Evolutionary conservation across 2,113 vertebrate genomes (phyloP), one percentile per base, ranked within the genome.

Genomic region (Brachirus orientalis): DNA sequence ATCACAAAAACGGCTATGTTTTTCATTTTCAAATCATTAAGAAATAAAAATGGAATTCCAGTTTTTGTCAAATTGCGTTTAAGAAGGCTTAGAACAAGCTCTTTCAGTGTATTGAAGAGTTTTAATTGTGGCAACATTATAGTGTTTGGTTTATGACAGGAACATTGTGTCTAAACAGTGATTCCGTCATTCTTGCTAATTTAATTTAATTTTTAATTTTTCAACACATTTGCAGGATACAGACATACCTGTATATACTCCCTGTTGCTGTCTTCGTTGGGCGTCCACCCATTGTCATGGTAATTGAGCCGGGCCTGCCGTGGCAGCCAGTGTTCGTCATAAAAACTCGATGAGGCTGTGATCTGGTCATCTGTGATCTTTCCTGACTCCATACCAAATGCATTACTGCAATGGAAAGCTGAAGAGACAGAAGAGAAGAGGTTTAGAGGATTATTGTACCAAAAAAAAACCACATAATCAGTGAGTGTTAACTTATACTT

Each of bases 351-450:
- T 0, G 97, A 99, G 47, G 97, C 96, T 1, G 91, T 93, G 89
- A 99, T 98, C 92, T 99, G 98, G 76, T 96, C 96, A 14, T 96
- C 95, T 6, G 97, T 95, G 85, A 99, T 98, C 73, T 93, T 93
- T 47, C 95, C 94, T 2, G 96, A 97, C 85, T 98, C 97, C 96
- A 99, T 92, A n/a, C 98, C 98, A 17, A 99, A 92, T 0, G 97
- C 94, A 47, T 94, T 87, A 12, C 95, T 98, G 78, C 97, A 99
- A 86, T 99, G 97, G 59, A 97, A 98, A 20, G 93, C 98, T 99
- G 63, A 78, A 41, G 22, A 43, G 11, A 43, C 11, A 43, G 40
- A 4, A 54, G 18, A 33, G 33, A 17, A 14, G 13, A 36, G 17
- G 33, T 54, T 35, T 28, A 28, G 1, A 58, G 5, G 0, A 16